Evolutionary conservation across 2,113 vertebrate genomes (phyloP).

Genomic region (Ammodytes dubius): DNA sequence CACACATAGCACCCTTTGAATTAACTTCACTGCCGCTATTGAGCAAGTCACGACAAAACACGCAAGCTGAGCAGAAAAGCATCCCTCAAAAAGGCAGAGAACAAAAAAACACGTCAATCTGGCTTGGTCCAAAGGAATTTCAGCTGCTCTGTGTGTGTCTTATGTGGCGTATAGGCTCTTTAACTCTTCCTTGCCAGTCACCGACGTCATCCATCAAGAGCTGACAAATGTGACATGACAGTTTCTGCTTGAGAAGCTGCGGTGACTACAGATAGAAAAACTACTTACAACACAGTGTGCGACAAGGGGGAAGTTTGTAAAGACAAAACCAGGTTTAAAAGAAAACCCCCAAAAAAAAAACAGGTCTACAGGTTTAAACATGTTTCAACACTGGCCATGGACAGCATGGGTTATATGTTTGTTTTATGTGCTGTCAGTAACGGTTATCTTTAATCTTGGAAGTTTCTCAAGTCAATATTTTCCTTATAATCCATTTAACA

Average conservation of each 20-base stretch:
- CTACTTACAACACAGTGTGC: conserved; percentile 42
- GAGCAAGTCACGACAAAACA: conserved; percentile 60
- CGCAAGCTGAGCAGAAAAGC: conserved; percentile 56
- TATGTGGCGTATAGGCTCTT: conserved; percentile 55
- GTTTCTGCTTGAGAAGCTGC: conserved; percentile 59
- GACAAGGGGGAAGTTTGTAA: conserved; percentile 41
- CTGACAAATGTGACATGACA: conserved; percentile 78
- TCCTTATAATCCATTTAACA: conserved; percentile 19
- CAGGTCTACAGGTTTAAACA: not conserved
- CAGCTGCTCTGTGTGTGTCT: conserved; percentile 58
- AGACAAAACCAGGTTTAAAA: conserved; percentile 21
- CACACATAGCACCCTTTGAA: conserved; percentile 52
- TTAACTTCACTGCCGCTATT: conserved; percentile 63
- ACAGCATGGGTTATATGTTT: not conserved
- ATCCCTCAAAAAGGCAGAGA: conserved; percentile 63
- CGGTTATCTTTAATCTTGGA: conserved; percentile 11
- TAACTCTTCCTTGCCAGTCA: conserved; percentile 65
- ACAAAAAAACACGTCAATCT: conserved; percentile 80
- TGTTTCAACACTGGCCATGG: not conserved
- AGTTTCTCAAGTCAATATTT: conserved; percentile 32
- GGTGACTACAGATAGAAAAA: conserved; percentile 40
- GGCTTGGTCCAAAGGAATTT: conserved; percentile 64
- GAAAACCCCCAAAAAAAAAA: not conserved
- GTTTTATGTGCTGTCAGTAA: conserved; percentile 6
- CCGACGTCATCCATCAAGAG: conserved; percentile 70